A percentile compares a stretch with the other conserved stretches of the same genome.
phyloP scores from a whole-genome alignment of 2,888 invertebrate genomes.

The Tortrix viridana region DNA sequence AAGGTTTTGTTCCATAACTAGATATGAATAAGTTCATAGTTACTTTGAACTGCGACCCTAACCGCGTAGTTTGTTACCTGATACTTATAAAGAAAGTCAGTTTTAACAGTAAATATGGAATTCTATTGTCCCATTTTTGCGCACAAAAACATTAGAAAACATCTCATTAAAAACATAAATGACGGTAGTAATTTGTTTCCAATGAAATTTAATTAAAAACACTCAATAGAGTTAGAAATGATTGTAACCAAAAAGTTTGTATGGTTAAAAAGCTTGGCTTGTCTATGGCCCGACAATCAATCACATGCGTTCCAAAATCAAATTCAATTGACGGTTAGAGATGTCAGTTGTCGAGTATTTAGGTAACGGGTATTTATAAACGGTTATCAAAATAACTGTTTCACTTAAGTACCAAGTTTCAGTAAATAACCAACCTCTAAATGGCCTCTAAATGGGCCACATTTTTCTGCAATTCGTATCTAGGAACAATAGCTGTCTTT shows the following conservation, averaged over 20 bases:
- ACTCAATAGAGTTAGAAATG: slow-evolving; percentile 27
- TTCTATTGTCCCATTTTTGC: background rate
- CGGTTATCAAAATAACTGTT: background rate
- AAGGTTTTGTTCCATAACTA: too few species aligned
- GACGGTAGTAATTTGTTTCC: slow-evolving; percentile 25
- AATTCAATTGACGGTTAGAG: slow-evolving; percentile 38
- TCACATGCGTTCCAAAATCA: slow-evolving; percentile 40
- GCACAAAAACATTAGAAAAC: slow-evolving; percentile 27
- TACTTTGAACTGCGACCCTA: too few species aligned
- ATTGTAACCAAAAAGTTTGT: slow-evolving; percentile 31
- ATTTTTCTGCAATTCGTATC: too few species aligned
- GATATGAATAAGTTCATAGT: too few species aligned
- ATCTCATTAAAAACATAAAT: slow-evolving; percentile 23
- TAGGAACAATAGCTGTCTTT: too few species aligned
- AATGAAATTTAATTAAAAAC: slow-evolving; percentile 29
- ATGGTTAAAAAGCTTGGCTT: slow-evolving; percentile 15
- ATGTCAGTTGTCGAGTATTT: slow-evolving; percentile 16
- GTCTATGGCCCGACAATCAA: slow-evolving; percentile 37
- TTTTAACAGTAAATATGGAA: background rate
- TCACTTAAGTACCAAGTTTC: too few species aligned
- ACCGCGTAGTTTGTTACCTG: too few species aligned
- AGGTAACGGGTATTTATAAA: slow-evolving; percentile 9
- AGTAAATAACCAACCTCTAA: too few species aligned
- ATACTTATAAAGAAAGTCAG: background rate
- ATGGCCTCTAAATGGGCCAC: too few species aligned